These are phyloP conservation scores for Callaeas wilsoni DNA, from an alignment of 2,113 vertebrate genomes.

Conservation along the genomic window DNA sequence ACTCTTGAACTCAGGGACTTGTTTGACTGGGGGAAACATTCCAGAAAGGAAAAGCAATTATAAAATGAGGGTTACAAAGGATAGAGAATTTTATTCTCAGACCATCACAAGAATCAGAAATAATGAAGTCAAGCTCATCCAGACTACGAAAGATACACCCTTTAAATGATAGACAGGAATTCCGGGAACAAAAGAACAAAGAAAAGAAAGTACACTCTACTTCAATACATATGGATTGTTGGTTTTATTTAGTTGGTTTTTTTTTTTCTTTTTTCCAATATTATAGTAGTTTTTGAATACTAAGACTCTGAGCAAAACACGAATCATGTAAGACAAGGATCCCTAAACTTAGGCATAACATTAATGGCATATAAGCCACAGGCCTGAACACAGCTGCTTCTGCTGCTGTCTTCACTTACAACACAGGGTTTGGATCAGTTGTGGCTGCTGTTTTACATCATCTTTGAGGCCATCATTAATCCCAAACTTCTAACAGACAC, in stretches of 20 bases:
- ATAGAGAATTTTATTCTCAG: neutral
- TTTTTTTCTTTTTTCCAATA: neutral
- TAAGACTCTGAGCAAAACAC: neutral
- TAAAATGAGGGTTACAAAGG: neutral
- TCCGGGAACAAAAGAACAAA: neutral
- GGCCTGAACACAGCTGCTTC: neutral
- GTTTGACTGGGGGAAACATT: neutral
- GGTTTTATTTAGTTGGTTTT: rapidly evolving
- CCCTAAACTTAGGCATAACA: neutral
- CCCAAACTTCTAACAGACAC: neutral
- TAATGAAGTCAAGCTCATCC: neutral
- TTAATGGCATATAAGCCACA: neutral
- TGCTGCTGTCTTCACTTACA: neutral
- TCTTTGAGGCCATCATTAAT: neutral
- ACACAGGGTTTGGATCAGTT: neutral
- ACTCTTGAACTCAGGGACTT: neutral
- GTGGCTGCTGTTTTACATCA: neutral
- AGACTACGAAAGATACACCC: neutral
- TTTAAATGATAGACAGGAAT: neutral
- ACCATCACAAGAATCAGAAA: neutral
- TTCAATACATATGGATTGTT: neutral
- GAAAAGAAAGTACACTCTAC: neutral
- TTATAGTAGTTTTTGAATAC: neutral
- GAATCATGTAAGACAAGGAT: neutral
- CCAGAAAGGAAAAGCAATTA: neutral